Base-by-base conservation (phyloP, 2,888 invertebrate species). In the Melangyna quadrimaculata region DNA sequence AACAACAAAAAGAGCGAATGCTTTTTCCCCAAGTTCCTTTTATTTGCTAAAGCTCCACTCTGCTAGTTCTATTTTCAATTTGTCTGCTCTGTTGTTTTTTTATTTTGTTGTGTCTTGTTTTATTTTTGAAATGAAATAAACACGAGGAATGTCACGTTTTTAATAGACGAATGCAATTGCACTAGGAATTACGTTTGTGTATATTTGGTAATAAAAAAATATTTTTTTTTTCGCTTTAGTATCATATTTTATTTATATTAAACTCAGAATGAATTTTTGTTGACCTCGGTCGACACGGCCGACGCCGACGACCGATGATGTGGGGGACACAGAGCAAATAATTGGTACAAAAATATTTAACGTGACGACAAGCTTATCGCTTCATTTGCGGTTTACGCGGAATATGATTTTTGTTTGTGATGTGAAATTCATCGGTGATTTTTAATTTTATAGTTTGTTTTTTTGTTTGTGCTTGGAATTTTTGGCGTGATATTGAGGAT, bases 81-180 rank as follows among this genome's bases (percentile, higher is more conserved):
- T 29, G 48, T 19, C 17, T 61, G 29, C 12, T 29, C 43, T 51
- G 14, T 37, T 63, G n/a, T 32, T 37, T 53, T 48, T 27, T 74
- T 32, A 10, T 17, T 43, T 43, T 43, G 12, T 43, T 53, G 45
- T 22, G 45, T 71, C 70, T 63, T 78, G 71, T 74, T 82, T 78
- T 67, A 72, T 82, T 74, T 74, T 78, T 74, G 71, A 78, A 78
- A 78, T 61, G 74, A 78, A 87, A 87, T 61, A 87, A 87, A 87
- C 78, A 82, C 70, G 59, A n/a, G 12, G 82, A 87, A 87, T 87
- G 87, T 87, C 87, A 87, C 87, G 82, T 87, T 87, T 87, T 82
- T 82, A 82, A 82, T 87, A 82, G 87, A 78, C 65, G 71, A 35
- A 48, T 82, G 78, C 87, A 82, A 74, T 82, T 87, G 82, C 87